These are phyloP conservation scores for Melozone crissalis DNA, from an alignment of 2,113 vertebrate species.

Conservation along the genomic window DNA sequence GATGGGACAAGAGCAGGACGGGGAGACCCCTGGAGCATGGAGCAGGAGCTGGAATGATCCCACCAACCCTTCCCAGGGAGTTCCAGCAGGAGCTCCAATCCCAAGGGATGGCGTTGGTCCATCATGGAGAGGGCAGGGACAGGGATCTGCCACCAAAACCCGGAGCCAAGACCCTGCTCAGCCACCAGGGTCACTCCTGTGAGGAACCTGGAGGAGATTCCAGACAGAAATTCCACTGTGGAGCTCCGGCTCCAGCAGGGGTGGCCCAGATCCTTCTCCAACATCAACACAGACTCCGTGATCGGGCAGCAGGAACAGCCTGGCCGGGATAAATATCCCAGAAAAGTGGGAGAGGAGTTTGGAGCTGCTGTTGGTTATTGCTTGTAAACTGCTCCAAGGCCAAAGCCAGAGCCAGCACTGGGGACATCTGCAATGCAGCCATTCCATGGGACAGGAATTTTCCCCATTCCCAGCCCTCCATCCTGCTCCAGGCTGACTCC, in stretches of 20 bases:
- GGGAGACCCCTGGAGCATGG: background rate
- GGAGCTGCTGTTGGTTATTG: background rate
- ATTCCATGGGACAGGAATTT: background rate
- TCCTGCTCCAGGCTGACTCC: background rate
- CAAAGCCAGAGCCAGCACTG: background rate
- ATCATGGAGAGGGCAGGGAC: accelerated
- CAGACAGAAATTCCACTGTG: background rate
- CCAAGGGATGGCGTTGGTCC: background rate
- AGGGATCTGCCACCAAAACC: background rate
- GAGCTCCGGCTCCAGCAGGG: background rate
- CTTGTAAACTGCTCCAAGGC: background rate
- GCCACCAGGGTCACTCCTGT: background rate
- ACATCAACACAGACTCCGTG: accelerated
- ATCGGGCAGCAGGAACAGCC: background rate
- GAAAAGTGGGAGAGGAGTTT: background rate
- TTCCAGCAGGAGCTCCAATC: background rate
- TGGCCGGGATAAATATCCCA: background rate
- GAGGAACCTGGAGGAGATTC: background rate
- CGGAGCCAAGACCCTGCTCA: background rate
- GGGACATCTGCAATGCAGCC: background rate
- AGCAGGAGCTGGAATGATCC: background rate
- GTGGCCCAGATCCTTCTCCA: background rate
- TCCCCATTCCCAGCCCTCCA: background rate
- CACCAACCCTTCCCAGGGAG: background rate
- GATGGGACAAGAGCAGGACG: background rate